A percentile compares a stretch with the other conserved stretches of the same genome.
These are phyloP conservation scores for Drosophila dives DNA, from an alignment of 2,888 invertebrate species.

Conservation along the genomic window DNA sequence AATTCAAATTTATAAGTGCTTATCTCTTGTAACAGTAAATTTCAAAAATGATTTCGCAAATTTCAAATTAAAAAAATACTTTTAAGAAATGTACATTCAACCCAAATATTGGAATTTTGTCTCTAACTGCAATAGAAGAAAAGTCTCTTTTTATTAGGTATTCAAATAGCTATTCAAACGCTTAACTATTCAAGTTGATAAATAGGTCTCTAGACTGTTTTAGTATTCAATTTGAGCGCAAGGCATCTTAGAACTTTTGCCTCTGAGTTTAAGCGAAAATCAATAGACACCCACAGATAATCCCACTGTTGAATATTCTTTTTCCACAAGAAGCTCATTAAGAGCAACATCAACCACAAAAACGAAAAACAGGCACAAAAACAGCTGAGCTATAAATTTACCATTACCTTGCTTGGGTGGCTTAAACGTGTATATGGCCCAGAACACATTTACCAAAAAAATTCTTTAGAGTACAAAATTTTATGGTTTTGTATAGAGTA, in stretches of 20 bases:
- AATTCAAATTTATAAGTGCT: background rate
- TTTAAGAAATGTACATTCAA: background rate
- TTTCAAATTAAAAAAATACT: background rate
- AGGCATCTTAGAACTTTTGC: conserved; percentile 1
- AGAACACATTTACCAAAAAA: conserved; percentile 31
- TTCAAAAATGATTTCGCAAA: background rate
- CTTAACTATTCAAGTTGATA: conserved; percentile 2
- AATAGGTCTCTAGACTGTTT: background rate
- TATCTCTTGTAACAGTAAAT: no score
- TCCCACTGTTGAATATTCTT: conserved; percentile 33
- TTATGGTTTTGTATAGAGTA: background rate
- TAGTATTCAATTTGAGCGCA: background rate
- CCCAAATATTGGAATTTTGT: background rate
- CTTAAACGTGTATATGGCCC: conserved; percentile 22
- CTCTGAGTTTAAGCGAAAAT: background rate
- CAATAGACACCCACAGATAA: conserved; percentile 20
- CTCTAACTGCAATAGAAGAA: background rate
- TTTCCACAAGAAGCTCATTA: conserved; percentile 39
- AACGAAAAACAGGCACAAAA: conserved; percentile 1
- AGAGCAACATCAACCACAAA: conserved; percentile 12
- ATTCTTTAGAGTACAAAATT: conserved; percentile 26
- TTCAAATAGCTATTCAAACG: background rate
- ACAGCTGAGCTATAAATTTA: conserved; percentile 26
- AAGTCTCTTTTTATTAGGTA: background rate
- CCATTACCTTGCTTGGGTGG: conserved; percentile 13